A percentile compares a stretch with the other conserved stretches of the same genome.
phyloP scores from a whole-genome alignment of 2,797 vertebrate genomes.

The Notamacropus eugenii region DNA sequence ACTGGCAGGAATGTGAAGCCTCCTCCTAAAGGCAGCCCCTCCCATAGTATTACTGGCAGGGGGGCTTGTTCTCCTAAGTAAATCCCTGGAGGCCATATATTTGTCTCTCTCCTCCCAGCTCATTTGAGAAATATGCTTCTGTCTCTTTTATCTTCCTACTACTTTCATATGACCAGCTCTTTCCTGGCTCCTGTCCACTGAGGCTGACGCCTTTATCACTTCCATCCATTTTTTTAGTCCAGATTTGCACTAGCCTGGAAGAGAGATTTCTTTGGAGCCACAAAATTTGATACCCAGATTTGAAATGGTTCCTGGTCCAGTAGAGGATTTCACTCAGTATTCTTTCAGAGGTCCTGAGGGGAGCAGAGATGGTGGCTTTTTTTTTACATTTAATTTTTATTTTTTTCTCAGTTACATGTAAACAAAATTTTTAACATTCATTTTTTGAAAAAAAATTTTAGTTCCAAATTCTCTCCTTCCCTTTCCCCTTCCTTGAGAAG shows the following conservation, averaged over 20 bases:
- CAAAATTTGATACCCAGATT: neutral
- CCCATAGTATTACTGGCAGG: neutral
- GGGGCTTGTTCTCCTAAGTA: neutral
- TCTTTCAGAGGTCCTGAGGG: neutral
- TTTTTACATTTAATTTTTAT: neutral
- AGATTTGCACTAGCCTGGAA: neutral
- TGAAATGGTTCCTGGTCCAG: neutral
- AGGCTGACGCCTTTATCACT: neutral
- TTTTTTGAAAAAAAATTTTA: neutral
- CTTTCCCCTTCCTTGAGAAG: neutral
- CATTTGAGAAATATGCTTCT: neutral
- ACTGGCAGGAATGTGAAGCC: neutral
- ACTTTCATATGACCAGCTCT: neutral
- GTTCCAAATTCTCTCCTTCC: neutral
- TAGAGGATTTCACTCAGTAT: neutral
- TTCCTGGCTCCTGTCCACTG: neutral
- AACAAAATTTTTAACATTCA: neutral
- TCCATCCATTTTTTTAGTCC: neutral
- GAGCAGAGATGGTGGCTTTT: neutral
- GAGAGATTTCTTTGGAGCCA: neutral
- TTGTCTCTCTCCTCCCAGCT: neutral
- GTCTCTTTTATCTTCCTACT: neutral
- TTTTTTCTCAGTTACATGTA: neutral
- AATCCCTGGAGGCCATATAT: neutral
- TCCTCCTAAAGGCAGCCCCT: neutral